Evolutionary conservation across 2,113 vertebrate species (phyloP).

Genomic region (Poicephalus meyeri): DNA sequence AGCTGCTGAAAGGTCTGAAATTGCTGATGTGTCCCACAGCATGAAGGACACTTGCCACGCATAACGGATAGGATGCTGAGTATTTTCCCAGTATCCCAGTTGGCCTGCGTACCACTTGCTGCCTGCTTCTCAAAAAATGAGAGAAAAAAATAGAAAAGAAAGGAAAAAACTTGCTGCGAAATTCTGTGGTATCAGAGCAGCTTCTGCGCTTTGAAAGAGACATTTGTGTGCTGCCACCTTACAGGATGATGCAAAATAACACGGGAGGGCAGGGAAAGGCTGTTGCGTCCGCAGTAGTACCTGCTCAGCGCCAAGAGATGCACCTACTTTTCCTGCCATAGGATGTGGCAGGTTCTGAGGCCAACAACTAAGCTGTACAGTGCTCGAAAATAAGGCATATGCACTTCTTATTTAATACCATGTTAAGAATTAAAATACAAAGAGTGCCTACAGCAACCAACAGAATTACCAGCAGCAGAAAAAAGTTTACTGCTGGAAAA

Average conservation of each 20-base stretch:
- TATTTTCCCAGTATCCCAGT: conserved; percentile 18
- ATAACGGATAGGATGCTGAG: conserved; percentile 9
- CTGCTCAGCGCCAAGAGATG: background rate
- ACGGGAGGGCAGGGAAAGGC: background rate
- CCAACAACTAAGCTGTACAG: background rate
- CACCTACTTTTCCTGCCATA: accelerated
- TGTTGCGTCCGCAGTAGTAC: background rate
- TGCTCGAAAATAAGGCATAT: background rate
- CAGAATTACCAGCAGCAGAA: background rate
- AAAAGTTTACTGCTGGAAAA: background rate
- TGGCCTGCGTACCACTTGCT: background rate
- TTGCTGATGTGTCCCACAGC: conserved; percentile 10
- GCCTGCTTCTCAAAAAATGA: background rate
- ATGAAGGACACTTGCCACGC: conserved; percentile 30
- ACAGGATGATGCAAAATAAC: background rate
- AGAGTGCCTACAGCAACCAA: background rate
- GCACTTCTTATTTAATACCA: background rate
- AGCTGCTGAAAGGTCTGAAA: conserved; percentile 55
- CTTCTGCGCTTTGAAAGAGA: background rate
- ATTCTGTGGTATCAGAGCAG: background rate
- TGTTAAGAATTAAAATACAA: background rate
- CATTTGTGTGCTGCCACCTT: background rate
- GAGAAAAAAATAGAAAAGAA: background rate
- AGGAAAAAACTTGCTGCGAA: background rate
- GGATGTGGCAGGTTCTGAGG: accelerated